Evolutionary conservation across 2,888 invertebrate genomes (phyloP).

Genomic region (Hoplodrina blanda): DNA sequence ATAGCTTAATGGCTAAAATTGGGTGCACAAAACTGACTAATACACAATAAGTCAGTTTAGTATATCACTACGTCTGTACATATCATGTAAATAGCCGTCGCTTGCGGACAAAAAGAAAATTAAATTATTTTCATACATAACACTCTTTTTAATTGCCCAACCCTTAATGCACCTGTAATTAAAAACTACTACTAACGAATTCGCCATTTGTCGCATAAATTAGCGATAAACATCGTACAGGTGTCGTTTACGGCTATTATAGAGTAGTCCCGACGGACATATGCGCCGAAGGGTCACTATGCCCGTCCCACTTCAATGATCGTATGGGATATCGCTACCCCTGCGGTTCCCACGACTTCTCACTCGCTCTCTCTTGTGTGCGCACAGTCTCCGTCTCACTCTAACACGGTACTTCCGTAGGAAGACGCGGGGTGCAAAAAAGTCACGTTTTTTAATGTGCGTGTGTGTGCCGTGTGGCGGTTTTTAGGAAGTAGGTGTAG

Average conservation of each 20-base stretch:
- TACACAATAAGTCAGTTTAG: neutral
- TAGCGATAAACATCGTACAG: conserved; percentile 77
- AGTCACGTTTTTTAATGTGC: conserved; percentile 81
- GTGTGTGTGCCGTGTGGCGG: conserved; percentile 86
- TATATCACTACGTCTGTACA: conserved; percentile 60
- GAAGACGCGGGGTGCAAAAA: conserved; percentile 87
- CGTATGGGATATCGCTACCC: conserved; percentile 90
- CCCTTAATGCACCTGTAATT: conserved; percentile 54
- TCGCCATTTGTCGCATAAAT: conserved; percentile 68
- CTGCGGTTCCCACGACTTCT: conserved; percentile 86
- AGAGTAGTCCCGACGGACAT: conserved; percentile 60
- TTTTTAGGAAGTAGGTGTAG: conserved; percentile 60
- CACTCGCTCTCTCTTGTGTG: conserved; percentile 70
- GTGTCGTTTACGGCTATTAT: conserved; percentile 65
- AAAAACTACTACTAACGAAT: conserved; percentile 46
- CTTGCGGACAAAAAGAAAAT: conserved; percentile 64
- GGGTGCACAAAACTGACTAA: neutral
- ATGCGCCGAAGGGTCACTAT: conserved; percentile 69
- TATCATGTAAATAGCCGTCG: conserved; percentile 64
- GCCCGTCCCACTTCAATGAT: conserved; percentile 82
- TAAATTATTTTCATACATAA: conserved; percentile 74
- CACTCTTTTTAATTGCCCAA: conserved; percentile 42
- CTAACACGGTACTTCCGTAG: conserved; percentile 84
- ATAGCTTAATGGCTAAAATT: conserved; percentile 29
- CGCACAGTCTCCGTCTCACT: conserved; percentile 63